Evolutionary conservation across 2,797 vertebrate genomes (phyloP), one percentile per base, ranked within the genome.

Genomic region (Scarus forsteni): DNA sequence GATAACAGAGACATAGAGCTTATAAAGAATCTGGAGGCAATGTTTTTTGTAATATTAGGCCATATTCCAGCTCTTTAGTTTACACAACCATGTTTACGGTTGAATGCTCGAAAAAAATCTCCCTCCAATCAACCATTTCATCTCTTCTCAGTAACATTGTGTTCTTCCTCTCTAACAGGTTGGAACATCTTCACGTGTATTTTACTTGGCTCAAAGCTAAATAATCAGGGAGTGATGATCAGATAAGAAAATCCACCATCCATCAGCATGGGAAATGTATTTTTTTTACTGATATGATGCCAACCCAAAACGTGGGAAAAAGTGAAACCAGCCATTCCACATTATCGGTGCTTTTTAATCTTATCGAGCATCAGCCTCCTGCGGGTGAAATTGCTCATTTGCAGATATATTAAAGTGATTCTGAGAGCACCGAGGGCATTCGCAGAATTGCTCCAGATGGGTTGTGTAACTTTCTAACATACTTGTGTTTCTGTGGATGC

Each of bases 171-270:
- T 6, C 8, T 6, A 66, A 43, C 55, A 65, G 45, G 42, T 59
- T 19, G 52, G 36, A 74, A 63, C 39, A 65, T 54, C 35, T 13
- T 12, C 19, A 57, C 53, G 39, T 49, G 11, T 60, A 49, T 58
- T 78, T 58, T 9, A 0, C 19, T 46, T 40, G n/a, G 18, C 43
- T 79, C 40, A n/a, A 51, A 68, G 75, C 15, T 16, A 45, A 51
- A 64, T 42, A 16, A 51, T 59, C 45, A 56, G 44, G 59, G 14
- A 46, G 45, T 3, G 13, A 64, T 63, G 69, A 83, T 79, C 35
- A 53, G 57, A 75, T 87, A 60, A 81, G 70, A 71, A 62, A 70
- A 70, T 75, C 81, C 70, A 40, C 39, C 74, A 79, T 90, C 79
- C 63, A 48, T 87, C 90, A 85, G 38, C 1, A 0, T 0, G 1